These are phyloP conservation scores for Barypeithes pellucidus DNA, from an alignment of 2,888 invertebrate genomes.

Conservation along the genomic window DNA sequence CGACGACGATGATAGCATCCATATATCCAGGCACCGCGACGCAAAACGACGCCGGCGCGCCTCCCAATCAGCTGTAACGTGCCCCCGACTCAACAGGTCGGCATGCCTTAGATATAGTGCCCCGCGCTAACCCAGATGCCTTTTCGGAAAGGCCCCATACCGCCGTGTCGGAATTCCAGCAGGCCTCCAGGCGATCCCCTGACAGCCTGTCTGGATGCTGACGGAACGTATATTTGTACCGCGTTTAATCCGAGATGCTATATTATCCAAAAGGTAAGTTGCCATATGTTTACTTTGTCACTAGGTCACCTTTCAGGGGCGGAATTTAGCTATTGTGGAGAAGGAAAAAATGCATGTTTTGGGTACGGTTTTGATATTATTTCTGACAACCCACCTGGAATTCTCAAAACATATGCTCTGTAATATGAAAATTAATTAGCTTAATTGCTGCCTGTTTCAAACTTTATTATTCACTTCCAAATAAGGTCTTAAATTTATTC, in stretches of 20 bases:
- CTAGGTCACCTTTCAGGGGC: conserved; percentile 12
- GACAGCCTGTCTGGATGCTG: conserved; percentile 72
- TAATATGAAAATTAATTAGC: too few relatives aligned
- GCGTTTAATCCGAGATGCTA: conserved; percentile 77
- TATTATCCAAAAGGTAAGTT: conserved; percentile 78
- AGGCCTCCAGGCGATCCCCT: conserved; percentile 65
- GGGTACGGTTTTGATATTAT: too few relatives aligned
- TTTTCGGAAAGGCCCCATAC: conserved; percentile 63
- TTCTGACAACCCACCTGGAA: too few relatives aligned
- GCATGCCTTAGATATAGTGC: conserved; percentile 66
- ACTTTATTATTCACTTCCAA: too few relatives aligned
- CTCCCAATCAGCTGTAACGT: conserved; percentile 65
- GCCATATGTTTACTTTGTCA: conserved; percentile 52
- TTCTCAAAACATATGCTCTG: too few relatives aligned
- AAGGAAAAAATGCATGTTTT: too few relatives aligned
- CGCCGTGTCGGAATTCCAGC: conserved; percentile 42
- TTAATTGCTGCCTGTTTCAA: too few relatives aligned
- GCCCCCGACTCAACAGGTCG: conserved; percentile 72
- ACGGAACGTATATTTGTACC: conserved; percentile 77
- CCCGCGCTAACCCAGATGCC: conserved; percentile 68
- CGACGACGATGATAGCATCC: conserved; percentile 30
- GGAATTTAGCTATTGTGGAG: too few relatives aligned
- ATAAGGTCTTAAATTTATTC: too few relatives aligned
- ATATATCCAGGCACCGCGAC: conserved; percentile 39
- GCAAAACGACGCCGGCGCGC: conserved; percentile 59